Percentiles rank a stretch among this genome's conserved stretches.
These are phyloP conservation scores for Spodoptera frugiperda DNA, from an alignment of 1,140 invertebrate genomes.

Conservation along the genomic window DNA sequence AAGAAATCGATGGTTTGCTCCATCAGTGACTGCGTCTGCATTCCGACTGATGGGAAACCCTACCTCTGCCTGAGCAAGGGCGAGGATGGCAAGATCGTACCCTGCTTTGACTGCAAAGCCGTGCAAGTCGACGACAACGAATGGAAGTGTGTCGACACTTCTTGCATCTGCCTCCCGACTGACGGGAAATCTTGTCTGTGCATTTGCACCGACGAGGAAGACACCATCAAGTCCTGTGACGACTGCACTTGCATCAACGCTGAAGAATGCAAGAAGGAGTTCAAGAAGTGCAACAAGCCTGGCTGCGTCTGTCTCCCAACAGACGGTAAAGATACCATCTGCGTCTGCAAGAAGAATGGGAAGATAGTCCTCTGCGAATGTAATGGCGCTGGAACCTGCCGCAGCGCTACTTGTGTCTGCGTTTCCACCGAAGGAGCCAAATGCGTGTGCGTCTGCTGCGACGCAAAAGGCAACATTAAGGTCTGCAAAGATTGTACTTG, in stretches of 20 bases:
- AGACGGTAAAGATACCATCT: constrained; percentile 45
- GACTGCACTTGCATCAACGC: constrained; percentile 29
- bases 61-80: constrained; percentile 30
- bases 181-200: constrained; percentile 17
- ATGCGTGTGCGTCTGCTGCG: constrained; percentile 48
- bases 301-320: constrained; percentile 49
- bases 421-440: constrained; percentile 30
- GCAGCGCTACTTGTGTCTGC: constrained; percentile 43
- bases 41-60: constrained; percentile 23
- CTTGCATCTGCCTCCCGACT: constrained; percentile 32
- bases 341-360: constrained; percentile 38
- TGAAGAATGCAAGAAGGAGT: constrained; percentile 28
- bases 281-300: constrained; percentile 52
- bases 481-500: constrained; percentile 29
- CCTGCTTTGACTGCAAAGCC: constrained; percentile 28
- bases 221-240: constrained; percentile 9
- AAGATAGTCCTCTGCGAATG: constrained; percentile 42
- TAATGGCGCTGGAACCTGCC: constrained; percentile 41
- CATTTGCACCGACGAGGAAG: constrained; percentile 17
- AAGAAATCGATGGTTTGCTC: constrained; percentile 52
- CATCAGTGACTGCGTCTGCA: constrained; percentile 43
- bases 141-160: constrained; percentile 30
- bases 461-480: constrained; percentile 21
- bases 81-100: constrained; percentile 8
- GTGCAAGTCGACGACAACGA: constrained; percentile 5